phyloP scores from a whole-genome alignment of 2,797 vertebrate species.

The Microtus agrestis region DNA sequence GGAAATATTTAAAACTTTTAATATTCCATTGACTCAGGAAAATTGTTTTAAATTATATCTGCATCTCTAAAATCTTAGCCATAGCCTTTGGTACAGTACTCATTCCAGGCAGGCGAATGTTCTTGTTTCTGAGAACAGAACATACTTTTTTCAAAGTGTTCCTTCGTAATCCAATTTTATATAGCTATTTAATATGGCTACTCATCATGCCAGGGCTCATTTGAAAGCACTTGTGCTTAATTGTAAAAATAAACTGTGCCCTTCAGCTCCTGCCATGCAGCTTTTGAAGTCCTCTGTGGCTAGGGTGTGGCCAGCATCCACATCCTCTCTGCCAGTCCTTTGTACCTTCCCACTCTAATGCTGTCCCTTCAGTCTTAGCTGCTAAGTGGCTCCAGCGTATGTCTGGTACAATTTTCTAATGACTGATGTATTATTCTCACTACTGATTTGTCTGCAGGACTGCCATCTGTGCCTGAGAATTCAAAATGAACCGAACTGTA shows the following conservation, averaged over 20 bases:
- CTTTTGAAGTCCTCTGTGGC: slow-evolving; percentile 66
- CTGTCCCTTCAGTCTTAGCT: slow-evolving; percentile 38
- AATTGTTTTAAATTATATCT: slow-evolving; percentile 19
- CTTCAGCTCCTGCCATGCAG: slow-evolving; percentile 48
- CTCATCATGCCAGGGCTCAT: slow-evolving; percentile 63
- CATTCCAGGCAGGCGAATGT: slow-evolving; percentile 49
- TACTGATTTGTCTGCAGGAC: slow-evolving; percentile 58
- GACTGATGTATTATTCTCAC: slow-evolving; percentile 55
- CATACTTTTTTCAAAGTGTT: slow-evolving; percentile 55
- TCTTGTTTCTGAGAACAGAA: slow-evolving; percentile 67
- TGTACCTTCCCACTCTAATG: slow-evolving; percentile 57
- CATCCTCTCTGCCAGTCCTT: slow-evolving; percentile 36
- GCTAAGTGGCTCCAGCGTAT: slow-evolving; percentile 53
- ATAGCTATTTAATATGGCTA: slow-evolving; percentile 65
- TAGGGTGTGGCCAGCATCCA: slow-evolving; percentile 19
- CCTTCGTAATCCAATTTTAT: slow-evolving; percentile 65
- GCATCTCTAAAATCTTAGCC: slow-evolving; percentile 21
- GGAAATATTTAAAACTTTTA: slow-evolving; percentile 21
- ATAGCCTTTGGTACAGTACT: not conserved
- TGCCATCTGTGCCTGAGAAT: slow-evolving; percentile 73
- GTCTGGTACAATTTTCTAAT: slow-evolving; percentile 69
- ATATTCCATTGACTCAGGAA: not conserved
- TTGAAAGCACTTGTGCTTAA: slow-evolving; percentile 78
- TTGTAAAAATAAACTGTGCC: slow-evolving; percentile 66
- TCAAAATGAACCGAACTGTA: slow-evolving; percentile 9